Conservation (phyloP, 1,140 invertebrate genomes). For the Galendromus occidentalis region DNA sequence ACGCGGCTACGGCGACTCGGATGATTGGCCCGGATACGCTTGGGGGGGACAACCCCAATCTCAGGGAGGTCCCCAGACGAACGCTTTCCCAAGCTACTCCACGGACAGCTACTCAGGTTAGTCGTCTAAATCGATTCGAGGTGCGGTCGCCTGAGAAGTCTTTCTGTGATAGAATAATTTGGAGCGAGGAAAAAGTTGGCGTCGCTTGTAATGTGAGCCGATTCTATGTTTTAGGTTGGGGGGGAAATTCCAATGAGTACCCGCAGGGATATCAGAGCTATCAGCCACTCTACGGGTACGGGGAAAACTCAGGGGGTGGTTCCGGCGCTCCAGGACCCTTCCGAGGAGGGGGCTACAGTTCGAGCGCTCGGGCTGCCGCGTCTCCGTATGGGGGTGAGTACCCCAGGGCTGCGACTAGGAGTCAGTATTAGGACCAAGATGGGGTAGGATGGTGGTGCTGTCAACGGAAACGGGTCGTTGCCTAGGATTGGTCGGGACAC, state of each 20-base stretch:
- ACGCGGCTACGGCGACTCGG: not conserved
- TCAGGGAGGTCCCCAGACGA: not conserved
- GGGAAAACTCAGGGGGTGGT: not conserved
- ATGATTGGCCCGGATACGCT: not conserved
- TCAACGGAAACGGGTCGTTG: no score
- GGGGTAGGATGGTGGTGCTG: not conserved
- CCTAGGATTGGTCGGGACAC: no score
- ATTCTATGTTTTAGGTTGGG: constrained; percentile 1
- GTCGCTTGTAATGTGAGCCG: not conserved
- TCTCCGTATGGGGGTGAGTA: constrained; percentile 7
- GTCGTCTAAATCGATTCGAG: not conserved
- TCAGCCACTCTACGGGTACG: not conserved
- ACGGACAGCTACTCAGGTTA: not conserved
- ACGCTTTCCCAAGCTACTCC: not conserved
- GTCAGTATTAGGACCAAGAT: not conserved
- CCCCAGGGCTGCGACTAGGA: not conserved
- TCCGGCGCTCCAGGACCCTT: constrained; percentile 5
- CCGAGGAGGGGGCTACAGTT: not conserved
- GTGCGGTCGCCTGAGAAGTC: not conserved
- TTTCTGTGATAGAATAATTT: no score
- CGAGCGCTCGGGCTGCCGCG: not conserved
- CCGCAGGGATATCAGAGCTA: not conserved
- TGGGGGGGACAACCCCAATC: not conserved
- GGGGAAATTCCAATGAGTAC: not conserved
- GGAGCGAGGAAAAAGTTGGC: not conserved